Conservation (phyloP, 2,113 vertebrate species). For the Sapayoa aenigma region DNA sequence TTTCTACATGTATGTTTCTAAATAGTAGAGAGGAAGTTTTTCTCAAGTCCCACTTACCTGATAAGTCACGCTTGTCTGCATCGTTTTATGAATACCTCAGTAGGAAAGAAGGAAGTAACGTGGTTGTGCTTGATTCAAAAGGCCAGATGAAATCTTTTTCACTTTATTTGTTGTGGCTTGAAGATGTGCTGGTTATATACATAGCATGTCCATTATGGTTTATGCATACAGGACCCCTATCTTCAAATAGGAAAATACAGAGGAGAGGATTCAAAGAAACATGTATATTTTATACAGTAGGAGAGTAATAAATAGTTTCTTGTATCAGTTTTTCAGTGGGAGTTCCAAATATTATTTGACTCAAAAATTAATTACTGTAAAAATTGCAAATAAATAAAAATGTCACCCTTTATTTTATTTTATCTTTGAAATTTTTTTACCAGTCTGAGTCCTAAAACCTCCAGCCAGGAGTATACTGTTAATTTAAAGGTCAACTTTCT, state of each 20-base stretch:
- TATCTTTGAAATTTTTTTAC: not conserved
- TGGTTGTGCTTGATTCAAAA: not conserved
- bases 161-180: not conserved
- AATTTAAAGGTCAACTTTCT: not conserved
- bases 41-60: not conserved
- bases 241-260: not conserved
- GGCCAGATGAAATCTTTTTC: not conserved
- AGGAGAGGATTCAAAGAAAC: not conserved
- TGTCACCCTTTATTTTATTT: not conserved
- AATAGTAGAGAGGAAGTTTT: not conserved
- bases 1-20: not conserved
- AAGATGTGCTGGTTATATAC: not conserved
- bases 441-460: not conserved
- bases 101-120: not conserved
- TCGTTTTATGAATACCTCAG: not conserved
- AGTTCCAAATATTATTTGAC: not conserved
- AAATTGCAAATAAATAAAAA: not conserved
- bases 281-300: not conserved
- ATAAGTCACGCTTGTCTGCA: too few species aligned
- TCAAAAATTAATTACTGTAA: not conserved
- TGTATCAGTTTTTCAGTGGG: not conserved
- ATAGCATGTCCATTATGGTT: not conserved
- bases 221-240: not conserved
- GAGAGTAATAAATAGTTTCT: not conserved
- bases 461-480: not conserved